Conservation (phyloP, 2,113 vertebrate genomes). For the Micronycteris hirsuta region DNA sequence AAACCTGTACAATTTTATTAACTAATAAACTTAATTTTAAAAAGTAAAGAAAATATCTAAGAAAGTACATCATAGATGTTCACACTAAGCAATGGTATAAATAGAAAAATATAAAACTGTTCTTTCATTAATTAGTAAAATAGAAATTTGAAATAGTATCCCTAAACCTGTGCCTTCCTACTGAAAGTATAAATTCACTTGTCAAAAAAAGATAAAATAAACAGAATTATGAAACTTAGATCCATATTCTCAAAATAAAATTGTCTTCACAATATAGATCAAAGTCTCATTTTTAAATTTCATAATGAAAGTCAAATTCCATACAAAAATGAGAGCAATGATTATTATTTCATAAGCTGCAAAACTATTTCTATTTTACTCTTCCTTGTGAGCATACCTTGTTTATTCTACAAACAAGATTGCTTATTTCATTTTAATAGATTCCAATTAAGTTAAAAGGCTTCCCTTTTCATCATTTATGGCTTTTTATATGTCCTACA, state of each 20-base stretch:
- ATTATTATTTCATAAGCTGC: neutral
- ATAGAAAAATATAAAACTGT: neutral
- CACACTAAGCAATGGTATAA: neutral
- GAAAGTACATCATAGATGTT: neutral
- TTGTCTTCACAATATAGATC: neutral
- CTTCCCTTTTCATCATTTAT: conserved; percentile 62
- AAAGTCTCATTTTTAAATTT: conserved; percentile 2
- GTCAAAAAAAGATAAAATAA: conserved; percentile 27
- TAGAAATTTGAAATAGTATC: neutral
- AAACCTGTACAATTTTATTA: neutral
- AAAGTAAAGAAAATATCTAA: neutral
- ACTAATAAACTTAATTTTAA: neutral
- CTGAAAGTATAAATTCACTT: neutral
- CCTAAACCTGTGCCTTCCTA: neutral
- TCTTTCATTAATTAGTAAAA: neutral
- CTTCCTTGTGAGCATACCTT: neutral
- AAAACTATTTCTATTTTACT: conserved; percentile 9
- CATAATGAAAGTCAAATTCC: conserved; percentile 23
- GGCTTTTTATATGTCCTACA: neutral
- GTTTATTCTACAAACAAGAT: conserved; percentile 57
- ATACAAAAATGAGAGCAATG: neutral
- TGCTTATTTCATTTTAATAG: conserved; percentile 61
- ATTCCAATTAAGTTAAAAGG: conserved; percentile 69
- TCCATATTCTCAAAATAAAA: neutral
- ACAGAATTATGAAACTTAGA: neutral